Conservation (phyloP, 2,797 vertebrate species). For the Salarias fasciatus region DNA sequence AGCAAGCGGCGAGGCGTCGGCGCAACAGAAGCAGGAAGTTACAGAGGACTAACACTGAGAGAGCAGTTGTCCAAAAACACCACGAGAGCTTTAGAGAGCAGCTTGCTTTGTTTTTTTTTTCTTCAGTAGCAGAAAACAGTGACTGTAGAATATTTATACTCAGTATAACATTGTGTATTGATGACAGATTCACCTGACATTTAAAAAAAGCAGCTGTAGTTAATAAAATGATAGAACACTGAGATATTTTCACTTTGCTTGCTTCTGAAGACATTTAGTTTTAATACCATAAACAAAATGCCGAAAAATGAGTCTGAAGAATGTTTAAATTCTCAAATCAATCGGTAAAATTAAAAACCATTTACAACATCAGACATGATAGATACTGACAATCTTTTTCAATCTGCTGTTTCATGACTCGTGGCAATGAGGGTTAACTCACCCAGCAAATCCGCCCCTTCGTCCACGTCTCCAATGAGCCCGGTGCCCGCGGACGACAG, state of each 20-base stretch:
- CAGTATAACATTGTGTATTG: too few relatives aligned
- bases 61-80: neutral
- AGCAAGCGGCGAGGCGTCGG: slow-evolving; percentile 30
- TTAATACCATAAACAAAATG: neutral
- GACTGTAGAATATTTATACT: too few relatives aligned
- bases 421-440: too few relatives aligned
- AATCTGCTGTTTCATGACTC: neutral
- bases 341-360: neutral
- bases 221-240: too few relatives aligned
- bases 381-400: neutral
- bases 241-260: too few relatives aligned
- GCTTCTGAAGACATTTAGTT: too few relatives aligned
- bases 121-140: too few relatives aligned
- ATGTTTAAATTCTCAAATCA: neutral
- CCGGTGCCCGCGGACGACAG: slow-evolving; percentile 95
- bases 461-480: slow-evolving; percentile 97
- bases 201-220: too few relatives aligned
- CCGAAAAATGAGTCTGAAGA: neutral
- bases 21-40: slow-evolving; percentile 24
- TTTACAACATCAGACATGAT: neutral
- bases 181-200: too few relatives aligned
- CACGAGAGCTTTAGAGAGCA: neutral
- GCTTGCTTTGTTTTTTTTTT: neutral
- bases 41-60: neutral
- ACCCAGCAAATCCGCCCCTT: slow-evolving; percentile 98